phyloP scores from a whole-genome alignment of 1,140 invertebrate genomes.

The Drosophila watanabei region DNA sequence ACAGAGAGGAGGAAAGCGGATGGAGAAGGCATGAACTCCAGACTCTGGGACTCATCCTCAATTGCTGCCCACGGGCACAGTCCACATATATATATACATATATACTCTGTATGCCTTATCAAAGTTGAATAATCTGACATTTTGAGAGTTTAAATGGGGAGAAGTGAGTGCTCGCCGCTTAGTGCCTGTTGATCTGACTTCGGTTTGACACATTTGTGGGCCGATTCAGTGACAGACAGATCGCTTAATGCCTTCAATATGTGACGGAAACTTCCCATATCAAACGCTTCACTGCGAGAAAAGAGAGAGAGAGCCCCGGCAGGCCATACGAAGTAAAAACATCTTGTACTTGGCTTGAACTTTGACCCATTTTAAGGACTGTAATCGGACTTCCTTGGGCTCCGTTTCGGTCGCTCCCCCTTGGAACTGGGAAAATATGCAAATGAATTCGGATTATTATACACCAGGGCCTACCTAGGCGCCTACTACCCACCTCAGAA shows the following conservation, averaged over 20 bases:
- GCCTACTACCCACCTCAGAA: slow-evolving; percentile 10
- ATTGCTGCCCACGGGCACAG: slow-evolving; percentile 60
- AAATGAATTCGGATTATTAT: slow-evolving; percentile 75
- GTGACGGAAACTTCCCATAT: slow-evolving; percentile 6
- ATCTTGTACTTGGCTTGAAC: slow-evolving; percentile 23
- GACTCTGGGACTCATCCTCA: slow-evolving; percentile 51
- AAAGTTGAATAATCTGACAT: slow-evolving; percentile 79
- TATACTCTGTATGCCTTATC: slow-evolving; percentile 55
- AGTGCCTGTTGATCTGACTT: slow-evolving; percentile 68
- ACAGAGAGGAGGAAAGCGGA: slow-evolving; percentile 39
- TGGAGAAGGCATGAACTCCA: slow-evolving; percentile 27
- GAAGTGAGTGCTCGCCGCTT: slow-evolving; percentile 49
- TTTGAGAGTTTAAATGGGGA: slow-evolving; percentile 74
- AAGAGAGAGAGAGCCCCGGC: neutral
- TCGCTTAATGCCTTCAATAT: slow-evolving; percentile 54
- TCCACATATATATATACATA: neutral
- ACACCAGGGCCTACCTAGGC: slow-evolving; percentile 42
- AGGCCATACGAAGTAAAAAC: slow-evolving; percentile 6
- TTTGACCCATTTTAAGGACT: slow-evolving; percentile 46
- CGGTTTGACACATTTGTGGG: slow-evolving; percentile 76
- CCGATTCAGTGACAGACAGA: slow-evolving; percentile 53
- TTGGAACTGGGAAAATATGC: slow-evolving; percentile 57
- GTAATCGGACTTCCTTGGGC: slow-evolving; percentile 35
- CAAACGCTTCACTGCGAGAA: neutral
- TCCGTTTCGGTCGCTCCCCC: slow-evolving; percentile 24